A percentile compares a stretch with the other conserved stretches of the same genome.
Evolutionary conservation across 2,797 vertebrate species (phyloP).

Genomic region (Intellagama lesueurii): DNA sequence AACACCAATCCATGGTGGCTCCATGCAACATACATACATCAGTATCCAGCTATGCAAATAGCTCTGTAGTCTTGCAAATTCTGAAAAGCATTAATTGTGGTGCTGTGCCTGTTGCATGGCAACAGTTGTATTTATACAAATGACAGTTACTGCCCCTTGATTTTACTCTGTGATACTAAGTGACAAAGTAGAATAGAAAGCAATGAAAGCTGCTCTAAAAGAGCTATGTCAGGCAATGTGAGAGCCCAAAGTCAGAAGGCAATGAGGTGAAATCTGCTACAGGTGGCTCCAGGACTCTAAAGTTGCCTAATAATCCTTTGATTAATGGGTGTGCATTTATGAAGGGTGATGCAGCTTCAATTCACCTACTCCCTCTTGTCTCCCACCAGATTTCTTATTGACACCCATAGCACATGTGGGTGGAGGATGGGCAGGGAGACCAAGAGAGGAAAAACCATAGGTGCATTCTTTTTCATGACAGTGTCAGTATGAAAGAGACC

Average conservation of each 20-base stretch:
- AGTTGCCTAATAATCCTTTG: not conserved
- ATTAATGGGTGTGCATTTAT: not conserved
- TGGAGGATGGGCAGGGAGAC: too few relatives aligned
- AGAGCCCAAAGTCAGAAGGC: not conserved
- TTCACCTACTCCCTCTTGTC: not conserved
- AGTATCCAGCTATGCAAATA: slow-evolving; percentile 75
- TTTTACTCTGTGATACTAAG: slow-evolving; percentile 65
- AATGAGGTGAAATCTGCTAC: not conserved
- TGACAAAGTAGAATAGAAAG: slow-evolving; percentile 53
- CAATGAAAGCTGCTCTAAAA: slow-evolving; percentile 44
- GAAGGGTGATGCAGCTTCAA: not conserved
- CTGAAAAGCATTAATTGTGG: slow-evolving; percentile 72
- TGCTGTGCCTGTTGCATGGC: slow-evolving; percentile 71
- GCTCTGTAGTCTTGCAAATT: slow-evolving; percentile 69
- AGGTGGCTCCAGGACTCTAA: not conserved
- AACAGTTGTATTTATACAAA: slow-evolving; percentile 71
- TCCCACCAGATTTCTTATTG: not conserved
- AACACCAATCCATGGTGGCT: slow-evolving; percentile 45
- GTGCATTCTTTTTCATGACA: not conserved
- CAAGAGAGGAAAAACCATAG: not conserved
- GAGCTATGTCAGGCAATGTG: slow-evolving; percentile 10
- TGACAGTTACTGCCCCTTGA: slow-evolving; percentile 74
- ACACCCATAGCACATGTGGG: not conserved
- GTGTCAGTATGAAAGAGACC: not conserved
- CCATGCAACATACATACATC: slow-evolving; percentile 67